These are phyloP conservation scores for Quadriops clusia DNA, from an alignment of 2,888 invertebrate species.

Conservation along the genomic window DNA sequence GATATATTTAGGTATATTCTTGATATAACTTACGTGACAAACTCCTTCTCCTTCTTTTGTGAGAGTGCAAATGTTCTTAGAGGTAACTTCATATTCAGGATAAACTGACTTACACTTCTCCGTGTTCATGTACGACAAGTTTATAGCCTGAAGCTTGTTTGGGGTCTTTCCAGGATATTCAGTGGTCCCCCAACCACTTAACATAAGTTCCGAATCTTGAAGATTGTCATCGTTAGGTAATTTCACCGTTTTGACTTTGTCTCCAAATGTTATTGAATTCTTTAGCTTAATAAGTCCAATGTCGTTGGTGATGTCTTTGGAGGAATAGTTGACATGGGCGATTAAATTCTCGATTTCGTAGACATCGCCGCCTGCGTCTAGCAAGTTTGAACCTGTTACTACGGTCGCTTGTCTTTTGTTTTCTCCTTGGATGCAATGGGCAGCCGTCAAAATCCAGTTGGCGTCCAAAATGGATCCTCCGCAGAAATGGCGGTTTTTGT, in stretches of 20 bases:
- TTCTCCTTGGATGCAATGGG: slow-evolving; percentile 13
- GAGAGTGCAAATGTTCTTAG: slow-evolving; percentile 21
- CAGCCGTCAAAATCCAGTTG: slow-evolving; percentile 11
- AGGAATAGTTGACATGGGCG: slow-evolving; percentile 13
- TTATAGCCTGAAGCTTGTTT: slow-evolving; percentile 41
- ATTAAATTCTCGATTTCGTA: slow-evolving; percentile 22
- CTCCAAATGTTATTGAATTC: slow-evolving; percentile 11
- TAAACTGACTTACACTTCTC: slow-evolving; percentile 36
- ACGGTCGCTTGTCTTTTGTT: too few species aligned
- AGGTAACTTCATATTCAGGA: slow-evolving; percentile 8
- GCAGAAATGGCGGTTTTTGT: slow-evolving; percentile 10
- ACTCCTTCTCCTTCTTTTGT: slow-evolving; percentile 23
- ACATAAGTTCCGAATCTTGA: slow-evolving; percentile 24
- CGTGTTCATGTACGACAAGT: slow-evolving; percentile 40
- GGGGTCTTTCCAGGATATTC: slow-evolving; percentile 24
- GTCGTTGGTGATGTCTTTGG: slow-evolving; percentile 14
- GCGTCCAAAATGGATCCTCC: slow-evolving; percentile 12
- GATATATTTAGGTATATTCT: too few species aligned
- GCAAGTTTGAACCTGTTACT: slow-evolving; percentile 27
- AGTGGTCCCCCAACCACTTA: slow-evolving; percentile 18
- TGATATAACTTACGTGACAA: slow-evolving; percentile 22
- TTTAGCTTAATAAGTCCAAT: slow-evolving; percentile 18
- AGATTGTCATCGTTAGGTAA: slow-evolving; percentile 28
- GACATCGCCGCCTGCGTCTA: slow-evolving; percentile 25
- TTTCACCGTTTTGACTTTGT: slow-evolving; percentile 19